A percentile compares a stretch with the other conserved stretches of the same genome.
These are phyloP conservation scores for Esox niger DNA, from an alignment of 2,113 vertebrate species.

Conservation along the genomic window DNA sequence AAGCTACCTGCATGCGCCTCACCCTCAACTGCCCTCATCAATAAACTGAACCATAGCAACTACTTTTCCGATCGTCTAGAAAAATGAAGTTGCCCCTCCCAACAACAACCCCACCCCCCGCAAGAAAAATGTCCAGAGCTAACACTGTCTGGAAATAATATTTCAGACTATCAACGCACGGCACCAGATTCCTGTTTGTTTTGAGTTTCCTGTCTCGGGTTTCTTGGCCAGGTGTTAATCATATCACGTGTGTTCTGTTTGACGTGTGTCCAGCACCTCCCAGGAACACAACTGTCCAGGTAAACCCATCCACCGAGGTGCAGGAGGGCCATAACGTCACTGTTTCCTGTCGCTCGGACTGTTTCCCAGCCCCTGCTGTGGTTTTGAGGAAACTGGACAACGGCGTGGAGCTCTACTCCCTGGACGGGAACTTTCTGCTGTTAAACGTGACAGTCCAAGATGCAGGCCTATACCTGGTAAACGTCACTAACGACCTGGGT, in stretches of 20 bases:
- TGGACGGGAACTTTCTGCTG: constrained; percentile 63
- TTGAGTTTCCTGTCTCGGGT: not conserved
- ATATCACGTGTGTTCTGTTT: not conserved
- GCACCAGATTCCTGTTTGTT: not conserved
- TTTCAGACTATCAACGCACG: too few relatives aligned
- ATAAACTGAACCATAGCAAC: too few relatives aligned
- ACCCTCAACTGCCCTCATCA: too few relatives aligned
- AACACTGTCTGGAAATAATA: too few relatives aligned
- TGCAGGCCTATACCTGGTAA: constrained; percentile 71
- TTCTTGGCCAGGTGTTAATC: not conserved
- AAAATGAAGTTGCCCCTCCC: too few relatives aligned
- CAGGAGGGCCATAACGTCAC: constrained; percentile 71
- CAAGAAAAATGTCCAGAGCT: too few relatives aligned
- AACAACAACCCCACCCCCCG: too few relatives aligned
- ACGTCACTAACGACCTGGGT: constrained; percentile 68
- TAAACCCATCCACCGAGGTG: constrained; percentile 63
- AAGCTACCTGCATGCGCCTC: too few relatives aligned
- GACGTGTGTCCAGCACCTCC: constrained; percentile 59
- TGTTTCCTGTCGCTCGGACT: constrained; percentile 59
- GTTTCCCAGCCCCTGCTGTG: constrained; percentile 59
- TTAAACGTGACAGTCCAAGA: constrained; percentile 61
- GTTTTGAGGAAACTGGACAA: constrained; percentile 60
- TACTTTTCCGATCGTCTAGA: too few relatives aligned
- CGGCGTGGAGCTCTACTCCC: constrained; percentile 47
- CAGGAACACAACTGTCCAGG: constrained; percentile 62